phyloP scores from a whole-genome alignment of 2,113 vertebrate genomes.

The Coturnix japonica region DNA sequence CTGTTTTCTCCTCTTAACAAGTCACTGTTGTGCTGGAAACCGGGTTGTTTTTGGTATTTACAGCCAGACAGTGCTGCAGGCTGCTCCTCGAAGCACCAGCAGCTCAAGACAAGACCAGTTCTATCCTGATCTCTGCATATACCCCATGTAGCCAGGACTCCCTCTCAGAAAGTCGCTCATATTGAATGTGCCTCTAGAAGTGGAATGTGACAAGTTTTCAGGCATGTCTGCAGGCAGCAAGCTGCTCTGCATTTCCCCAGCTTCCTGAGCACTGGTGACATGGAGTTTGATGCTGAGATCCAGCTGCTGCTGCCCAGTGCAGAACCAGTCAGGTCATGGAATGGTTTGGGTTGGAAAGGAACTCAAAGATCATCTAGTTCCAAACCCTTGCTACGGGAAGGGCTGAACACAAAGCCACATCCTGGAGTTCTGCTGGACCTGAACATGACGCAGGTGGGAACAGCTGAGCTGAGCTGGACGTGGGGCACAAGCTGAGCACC shows the following conservation, averaged over 20 bases:
- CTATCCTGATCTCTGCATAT: not conserved
- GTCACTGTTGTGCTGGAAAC: not conserved
- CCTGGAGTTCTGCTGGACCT: not conserved
- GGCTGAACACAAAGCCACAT: not conserved
- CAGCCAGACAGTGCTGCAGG: not conserved
- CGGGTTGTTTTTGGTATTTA: not conserved
- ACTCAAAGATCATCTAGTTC: no score
- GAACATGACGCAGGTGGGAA: not conserved
- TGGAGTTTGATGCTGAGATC: not conserved
- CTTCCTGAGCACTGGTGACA: not conserved
- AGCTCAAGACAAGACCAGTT: not conserved
- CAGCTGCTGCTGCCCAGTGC: not conserved
- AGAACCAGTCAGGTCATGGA: not conserved
- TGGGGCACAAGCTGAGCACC: not conserved
- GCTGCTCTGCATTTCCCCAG: not conserved
- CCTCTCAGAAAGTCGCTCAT: not conserved
- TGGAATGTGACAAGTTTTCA: not conserved
- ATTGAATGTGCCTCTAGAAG: not conserved
- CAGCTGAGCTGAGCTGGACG: not conserved
- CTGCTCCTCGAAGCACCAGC: not conserved
- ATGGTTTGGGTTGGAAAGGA: no score
- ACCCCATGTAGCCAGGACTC: not conserved
- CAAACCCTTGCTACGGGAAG: no score
- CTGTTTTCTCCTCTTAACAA: conserved; percentile 7
- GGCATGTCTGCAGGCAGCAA: not conserved